Evolutionary conservation across 2,888 invertebrate genomes (phyloP), one percentile per base, ranked within the genome.

Genomic region (Trichogramma dendrolimi): DNA sequence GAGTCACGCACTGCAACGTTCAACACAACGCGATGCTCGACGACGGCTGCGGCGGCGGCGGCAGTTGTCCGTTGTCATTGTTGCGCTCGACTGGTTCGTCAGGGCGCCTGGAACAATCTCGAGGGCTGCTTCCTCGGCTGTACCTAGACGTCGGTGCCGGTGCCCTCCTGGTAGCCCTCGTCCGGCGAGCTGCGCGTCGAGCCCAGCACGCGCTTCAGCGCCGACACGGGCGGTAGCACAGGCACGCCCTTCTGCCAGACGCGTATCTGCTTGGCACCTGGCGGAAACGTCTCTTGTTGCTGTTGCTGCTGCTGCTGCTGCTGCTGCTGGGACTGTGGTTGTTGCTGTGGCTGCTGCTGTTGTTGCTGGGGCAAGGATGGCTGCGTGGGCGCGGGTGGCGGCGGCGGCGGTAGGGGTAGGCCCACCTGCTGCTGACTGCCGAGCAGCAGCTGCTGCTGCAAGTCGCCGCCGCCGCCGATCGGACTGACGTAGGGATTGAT

Each of bases 91-190:
- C 58, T 56, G 47, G 61, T n/a, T n/a, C n/a, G 42, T 51, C 42
- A 47, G 42, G 6, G 54, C 7, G 54, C 49, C 40, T 40, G 40
- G 58, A 58, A 27, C 27, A 14, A 48, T 11, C 11, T 5, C 6
- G 11, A 48, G n/a, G 2, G 11, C 10, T 6, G 10, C 47, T 44
- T 2, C 14, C 3, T 48, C 6, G 3, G 11, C 10, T 48, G 27
- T 48, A 3, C 27, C 84, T 90, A 93, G 79, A 94, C 94, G 81
- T 94, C 93, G 70, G 94, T 94, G 70, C 93, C 93, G 80, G 92
- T 92, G 73, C 94, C 94, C 81, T 94, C 94, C 80, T 93, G 93
- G 79, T 93, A 94, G 66, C 92, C 92, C 80, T 94, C 94, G 75
- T 94, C 94, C 49, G 92, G 90, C 39, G 93, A 90, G 78, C 91